Percentiles rank a stretch among this genome's conserved stretches.
Conservation (phyloP, 2,888 invertebrate genomes). For the Eledona agricola region DNA sequence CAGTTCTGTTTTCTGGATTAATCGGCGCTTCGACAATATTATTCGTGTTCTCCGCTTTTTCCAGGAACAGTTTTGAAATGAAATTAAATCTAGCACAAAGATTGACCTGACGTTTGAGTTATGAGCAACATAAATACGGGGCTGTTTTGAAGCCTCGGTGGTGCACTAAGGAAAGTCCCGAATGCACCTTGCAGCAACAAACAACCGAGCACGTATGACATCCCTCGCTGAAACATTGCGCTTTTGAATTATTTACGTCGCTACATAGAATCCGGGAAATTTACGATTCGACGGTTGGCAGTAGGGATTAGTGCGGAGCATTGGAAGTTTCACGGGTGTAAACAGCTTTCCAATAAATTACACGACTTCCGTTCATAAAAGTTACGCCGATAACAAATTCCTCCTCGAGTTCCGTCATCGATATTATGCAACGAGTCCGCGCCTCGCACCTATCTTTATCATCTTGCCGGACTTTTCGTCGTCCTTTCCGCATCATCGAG, state of each 20-base stretch:
- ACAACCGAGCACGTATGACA: conserved; percentile 3
- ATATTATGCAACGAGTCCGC: neutral
- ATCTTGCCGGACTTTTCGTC: conserved; percentile 16
- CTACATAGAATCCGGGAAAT: conserved; percentile 10
- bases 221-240: neutral
- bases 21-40: neutral
- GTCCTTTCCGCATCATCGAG: conserved; percentile 18
- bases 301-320: conserved; percentile 22
- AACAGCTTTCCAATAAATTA: conserved; percentile 35
- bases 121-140: too few species aligned
- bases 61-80: too few species aligned
- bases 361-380: conserved; percentile 21
- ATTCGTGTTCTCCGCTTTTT: too few species aligned
- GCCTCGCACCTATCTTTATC: neutral
- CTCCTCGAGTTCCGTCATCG: neutral
- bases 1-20: conserved; percentile 2
- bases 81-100: too few species aligned
- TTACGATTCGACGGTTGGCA: conserved; percentile 15
- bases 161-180: conserved; percentile 4
- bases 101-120: too few species aligned
- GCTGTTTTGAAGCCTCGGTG: conserved; percentile 4
- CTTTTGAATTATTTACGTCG: conserved; percentile 25
- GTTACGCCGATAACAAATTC: conserved; percentile 16
- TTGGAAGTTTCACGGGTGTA: conserved; percentile 29
- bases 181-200: too few species aligned